These are phyloP conservation scores for Pygoscelis antarcticus DNA, from an alignment of 2,113 vertebrate genomes.

Conservation along the genomic window DNA sequence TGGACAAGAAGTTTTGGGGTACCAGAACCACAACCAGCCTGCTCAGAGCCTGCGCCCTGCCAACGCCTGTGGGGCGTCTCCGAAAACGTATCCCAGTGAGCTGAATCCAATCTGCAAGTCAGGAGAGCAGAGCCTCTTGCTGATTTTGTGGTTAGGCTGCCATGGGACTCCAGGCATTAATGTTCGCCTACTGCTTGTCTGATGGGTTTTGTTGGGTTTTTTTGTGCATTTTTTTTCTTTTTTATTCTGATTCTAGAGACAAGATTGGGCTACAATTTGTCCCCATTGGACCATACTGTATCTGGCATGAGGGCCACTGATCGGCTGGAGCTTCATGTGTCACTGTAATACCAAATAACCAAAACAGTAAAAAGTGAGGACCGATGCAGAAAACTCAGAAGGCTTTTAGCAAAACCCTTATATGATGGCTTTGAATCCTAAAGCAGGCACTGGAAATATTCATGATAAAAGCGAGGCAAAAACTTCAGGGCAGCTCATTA, in stretches of 20 bases:
- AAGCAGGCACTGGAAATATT: background rate
- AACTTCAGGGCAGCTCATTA: background rate
- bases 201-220: background rate
- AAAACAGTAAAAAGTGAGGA: background rate
- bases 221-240: background rate
- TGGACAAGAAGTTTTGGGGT: background rate
- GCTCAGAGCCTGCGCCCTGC: background rate
- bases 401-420: background rate
- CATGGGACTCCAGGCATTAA: background rate
- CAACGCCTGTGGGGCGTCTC: background rate
- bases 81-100: background rate
- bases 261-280: background rate
- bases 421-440: background rate
- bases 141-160: background rate
- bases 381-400: background rate
- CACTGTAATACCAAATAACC: background rate
- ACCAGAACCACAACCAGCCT: background rate
- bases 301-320: background rate
- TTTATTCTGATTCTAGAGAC: background rate
- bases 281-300: background rate
- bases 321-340: background rate
- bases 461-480: background rate
- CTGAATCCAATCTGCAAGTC: background rate
- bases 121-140: background rate
- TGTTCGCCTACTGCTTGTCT: background rate